A percentile compares a stretch with the other conserved stretches of the same genome.
Conservation (phyloP, 2,888 invertebrate species). For the Tetranychus truncatus region DNA sequence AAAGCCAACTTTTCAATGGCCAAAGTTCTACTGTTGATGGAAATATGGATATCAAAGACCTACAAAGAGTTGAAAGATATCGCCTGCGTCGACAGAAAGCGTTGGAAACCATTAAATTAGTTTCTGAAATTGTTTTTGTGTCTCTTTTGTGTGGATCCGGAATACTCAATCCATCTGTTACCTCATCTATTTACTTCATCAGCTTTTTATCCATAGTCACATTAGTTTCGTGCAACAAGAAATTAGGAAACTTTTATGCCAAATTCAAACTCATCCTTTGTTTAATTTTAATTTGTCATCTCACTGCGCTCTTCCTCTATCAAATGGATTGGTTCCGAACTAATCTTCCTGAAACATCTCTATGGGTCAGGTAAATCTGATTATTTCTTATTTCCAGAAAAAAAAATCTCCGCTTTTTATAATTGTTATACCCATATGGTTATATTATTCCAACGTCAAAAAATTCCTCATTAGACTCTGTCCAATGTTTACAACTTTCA, state of each 20-base stretch:
- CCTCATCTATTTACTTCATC: conserved; percentile 66
- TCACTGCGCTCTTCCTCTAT: conserved; percentile 53
- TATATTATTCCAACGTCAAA: neutral
- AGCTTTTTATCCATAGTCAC: conserved; percentile 65
- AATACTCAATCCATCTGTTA: conserved; percentile 59
- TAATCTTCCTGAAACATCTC: conserved; percentile 11
- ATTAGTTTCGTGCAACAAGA: conserved; percentile 64
- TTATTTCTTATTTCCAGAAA: neutral
- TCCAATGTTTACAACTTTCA: too few species aligned
- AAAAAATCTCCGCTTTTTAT: neutral
- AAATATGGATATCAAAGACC: neutral
- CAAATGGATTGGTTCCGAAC: conserved; percentile 51
- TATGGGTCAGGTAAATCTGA: conserved; percentile 13
- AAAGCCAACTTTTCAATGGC: neutral
- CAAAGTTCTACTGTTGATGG: neutral
- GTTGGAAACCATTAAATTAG: conserved; percentile 8
- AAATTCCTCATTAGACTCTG: too few species aligned
- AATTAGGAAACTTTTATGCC: conserved; percentile 57
- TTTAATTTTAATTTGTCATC: conserved; percentile 54
- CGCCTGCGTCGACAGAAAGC: conserved; percentile 14
- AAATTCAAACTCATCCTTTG: conserved; percentile 30
- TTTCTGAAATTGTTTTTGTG: conserved; percentile 25
- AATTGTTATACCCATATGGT: neutral
- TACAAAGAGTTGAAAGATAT: conserved; percentile 1
- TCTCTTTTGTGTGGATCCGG: conserved; percentile 47